Base-by-base conservation (phyloP, 2,888 invertebrate genomes). In the Gymnosoma rotundatum region DNA sequence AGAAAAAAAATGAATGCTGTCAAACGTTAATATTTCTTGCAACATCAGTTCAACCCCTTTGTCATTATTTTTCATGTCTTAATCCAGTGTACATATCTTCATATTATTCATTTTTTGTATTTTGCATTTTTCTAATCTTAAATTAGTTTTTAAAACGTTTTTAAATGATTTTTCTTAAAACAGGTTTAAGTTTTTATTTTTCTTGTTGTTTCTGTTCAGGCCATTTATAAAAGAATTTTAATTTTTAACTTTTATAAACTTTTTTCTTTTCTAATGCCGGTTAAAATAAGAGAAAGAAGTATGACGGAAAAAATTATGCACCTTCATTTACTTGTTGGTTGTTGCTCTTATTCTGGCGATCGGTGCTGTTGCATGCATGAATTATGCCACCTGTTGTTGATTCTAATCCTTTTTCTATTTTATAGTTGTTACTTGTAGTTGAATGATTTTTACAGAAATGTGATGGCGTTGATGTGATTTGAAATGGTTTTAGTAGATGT, bases 371-470 rank as follows among this genome's bases (percentile, higher is more conserved):
- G 58, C 58, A 69, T 76, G 56, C 64, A 79, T 63, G 63, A 45
- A 70, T 84, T 78, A 70, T 81, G 74, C 84, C 84, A 84, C 84
- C 84, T 84, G 84, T 78, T 84, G 84, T 60, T 81, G 78, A 78
- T 74, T 69, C 81, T 78, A 67, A 83, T 83, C 79, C 79, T 83
- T 72, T 83, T 67, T 52, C 48, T 52, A 18, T 78, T 36, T 70
- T 32, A 20, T 12, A 32, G 42, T 66, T 60, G 64, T 79, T 73
- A 66, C 52, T 73, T 78, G 69, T 79, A 75, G 75, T 75, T 70
- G 83, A 83, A 75, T 76, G 79, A 83, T 84, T 84, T 66, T 79
- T 79, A 73, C 66, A 70, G 64, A 60, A 81, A 74, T 70, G 64
- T 70, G 74, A 81, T 84, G 80, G 80, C 78, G 81, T 81, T 78